Evolutionary conservation across 1,140 invertebrate genomes (phyloP).

Genomic region (Papilio aristodemus): DNA sequence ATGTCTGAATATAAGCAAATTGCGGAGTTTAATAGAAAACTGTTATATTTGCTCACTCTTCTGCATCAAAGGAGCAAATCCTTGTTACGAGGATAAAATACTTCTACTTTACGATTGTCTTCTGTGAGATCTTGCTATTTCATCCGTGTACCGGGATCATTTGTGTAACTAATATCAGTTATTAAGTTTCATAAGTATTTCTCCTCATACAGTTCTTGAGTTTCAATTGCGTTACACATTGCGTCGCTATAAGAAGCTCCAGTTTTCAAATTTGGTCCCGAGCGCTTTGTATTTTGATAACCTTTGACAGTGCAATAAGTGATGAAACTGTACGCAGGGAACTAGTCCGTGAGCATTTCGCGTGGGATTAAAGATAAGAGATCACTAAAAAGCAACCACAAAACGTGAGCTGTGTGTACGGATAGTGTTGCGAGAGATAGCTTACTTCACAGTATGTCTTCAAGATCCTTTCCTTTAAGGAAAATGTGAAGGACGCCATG

Average conservation of each 20-base stretch:
- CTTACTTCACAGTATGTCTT: conserved; percentile 63
- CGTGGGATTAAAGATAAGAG: conserved; percentile 60
- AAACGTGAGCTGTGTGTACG: conserved; percentile 55
- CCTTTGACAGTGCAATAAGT: conserved; percentile 56
- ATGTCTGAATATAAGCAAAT: no score
- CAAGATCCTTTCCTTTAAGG: conserved; percentile 63
- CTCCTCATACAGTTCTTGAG: not conserved
- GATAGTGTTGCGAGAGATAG: conserved; percentile 67
- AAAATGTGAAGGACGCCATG: conserved; percentile 69
- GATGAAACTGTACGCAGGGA: conserved; percentile 54
- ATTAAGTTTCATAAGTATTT: no score
- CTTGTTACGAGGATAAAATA: no score
- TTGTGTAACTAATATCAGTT: no score
- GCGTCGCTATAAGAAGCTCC: not conserved
- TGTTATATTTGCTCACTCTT: no score
- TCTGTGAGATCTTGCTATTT: no score
- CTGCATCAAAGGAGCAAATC: no score
- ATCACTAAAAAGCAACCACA: conserved; percentile 65
- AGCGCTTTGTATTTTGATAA: conserved; percentile 50
- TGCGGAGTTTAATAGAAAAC: no score
- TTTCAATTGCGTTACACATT: not conserved
- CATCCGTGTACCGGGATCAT: no score
- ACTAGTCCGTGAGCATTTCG: conserved; percentile 64
- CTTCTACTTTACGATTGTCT: no score
- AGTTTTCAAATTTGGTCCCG: conserved; percentile 19